phyloP scores from a whole-genome alignment of 2,113 vertebrate species.

The Atrichornis clamosus region DNA sequence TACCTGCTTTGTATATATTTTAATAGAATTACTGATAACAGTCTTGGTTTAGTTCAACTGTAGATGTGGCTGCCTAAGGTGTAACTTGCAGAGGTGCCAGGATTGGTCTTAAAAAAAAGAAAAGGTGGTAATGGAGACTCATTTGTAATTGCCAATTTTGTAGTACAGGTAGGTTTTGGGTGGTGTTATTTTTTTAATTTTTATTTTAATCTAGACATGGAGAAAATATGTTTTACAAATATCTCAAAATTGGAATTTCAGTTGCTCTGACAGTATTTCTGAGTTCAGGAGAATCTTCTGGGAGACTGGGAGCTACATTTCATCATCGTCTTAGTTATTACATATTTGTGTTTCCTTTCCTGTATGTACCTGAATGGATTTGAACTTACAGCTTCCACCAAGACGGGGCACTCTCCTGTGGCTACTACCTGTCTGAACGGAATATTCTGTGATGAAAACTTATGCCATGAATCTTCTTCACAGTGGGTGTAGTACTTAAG shows the following conservation, averaged over 20 bases:
- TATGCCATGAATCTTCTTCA: not conserved
- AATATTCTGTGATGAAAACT: not conserved
- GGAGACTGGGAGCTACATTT: not conserved
- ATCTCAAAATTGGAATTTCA: not conserved
- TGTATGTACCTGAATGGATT: not conserved
- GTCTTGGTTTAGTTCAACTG: not conserved
- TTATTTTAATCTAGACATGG: not conserved
- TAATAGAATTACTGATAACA: not conserved
- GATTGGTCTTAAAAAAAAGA: not conserved
- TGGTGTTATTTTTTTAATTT: not conserved
- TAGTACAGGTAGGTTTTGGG: not conserved
- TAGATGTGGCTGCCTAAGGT: not conserved
- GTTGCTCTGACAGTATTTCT: not conserved
- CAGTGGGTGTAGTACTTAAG: not conserved
- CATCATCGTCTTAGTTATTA: not conserved
- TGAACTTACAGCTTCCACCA: not conserved
- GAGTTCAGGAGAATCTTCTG: not conserved
- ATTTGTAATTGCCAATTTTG: not conserved
- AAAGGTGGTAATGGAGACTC: not conserved
- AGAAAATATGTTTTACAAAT: not conserved
- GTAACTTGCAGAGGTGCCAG: not conserved
- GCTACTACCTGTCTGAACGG: not conserved
- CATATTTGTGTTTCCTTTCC: not conserved
- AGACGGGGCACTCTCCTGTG: not conserved
- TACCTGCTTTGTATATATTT: not conserved